A percentile compares a stretch with the other conserved stretches of the same genome.
These are phyloP conservation scores for Pangasianodon gigas DNA, from an alignment of 2,113 vertebrate genomes.

Conservation along the genomic window DNA sequence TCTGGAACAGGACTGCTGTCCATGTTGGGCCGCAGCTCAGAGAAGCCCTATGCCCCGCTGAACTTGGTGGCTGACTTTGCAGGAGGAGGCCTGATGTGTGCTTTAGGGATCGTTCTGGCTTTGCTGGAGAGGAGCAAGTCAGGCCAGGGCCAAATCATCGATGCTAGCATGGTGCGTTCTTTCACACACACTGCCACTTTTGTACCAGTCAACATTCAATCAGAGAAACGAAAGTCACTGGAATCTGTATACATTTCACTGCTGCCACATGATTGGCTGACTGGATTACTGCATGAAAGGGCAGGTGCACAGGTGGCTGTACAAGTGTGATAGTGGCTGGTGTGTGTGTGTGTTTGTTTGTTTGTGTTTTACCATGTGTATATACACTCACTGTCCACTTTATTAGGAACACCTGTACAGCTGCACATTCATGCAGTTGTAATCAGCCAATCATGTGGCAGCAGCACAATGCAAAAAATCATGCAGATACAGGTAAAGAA, in stretches of 20 bases:
- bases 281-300: background rate
- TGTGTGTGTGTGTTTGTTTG: background rate
- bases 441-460: too few species aligned
- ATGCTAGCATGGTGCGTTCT: slow-evolving; percentile 88
- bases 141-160: slow-evolving; percentile 89
- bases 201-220: background rate
- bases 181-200: background rate
- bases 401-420: too few species aligned
- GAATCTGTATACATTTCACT: too few species aligned
- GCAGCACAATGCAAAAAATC: too few species aligned
- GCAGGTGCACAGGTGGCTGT: background rate
- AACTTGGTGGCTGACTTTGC: slow-evolving; percentile 94
- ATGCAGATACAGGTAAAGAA: too few species aligned
- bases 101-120: slow-evolving; percentile 84
- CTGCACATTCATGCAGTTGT: too few species aligned
- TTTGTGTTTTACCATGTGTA: background rate
- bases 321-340: background rate
- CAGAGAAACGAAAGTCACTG: too few species aligned
- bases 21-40: slow-evolving; percentile 79
- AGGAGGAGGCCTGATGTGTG: slow-evolving; percentile 86
- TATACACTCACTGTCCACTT: background rate
- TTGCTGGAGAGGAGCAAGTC: slow-evolving; percentile 85
- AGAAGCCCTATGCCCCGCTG: slow-evolving; percentile 83
- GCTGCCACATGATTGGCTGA: background rate
- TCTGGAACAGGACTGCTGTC: slow-evolving; percentile 83